A percentile compares a stretch with the other conserved stretches of the same genome.
phyloP scores from a whole-genome alignment of 2,888 invertebrate species.

The Drosophila nigricruria region DNA sequence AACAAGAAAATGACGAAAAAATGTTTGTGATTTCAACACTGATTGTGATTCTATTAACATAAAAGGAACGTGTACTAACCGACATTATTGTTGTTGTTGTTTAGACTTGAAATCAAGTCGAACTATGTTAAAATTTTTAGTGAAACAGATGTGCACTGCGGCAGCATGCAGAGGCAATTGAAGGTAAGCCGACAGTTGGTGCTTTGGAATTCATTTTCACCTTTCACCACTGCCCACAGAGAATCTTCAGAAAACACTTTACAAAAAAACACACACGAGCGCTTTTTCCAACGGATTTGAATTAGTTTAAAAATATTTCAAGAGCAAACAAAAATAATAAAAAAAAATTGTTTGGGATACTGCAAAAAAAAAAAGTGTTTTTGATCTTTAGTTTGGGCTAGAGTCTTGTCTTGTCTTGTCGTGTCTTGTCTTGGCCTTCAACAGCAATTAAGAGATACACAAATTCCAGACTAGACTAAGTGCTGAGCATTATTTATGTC shows the following conservation, averaged over 20 bases:
- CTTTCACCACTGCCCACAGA: background rate
- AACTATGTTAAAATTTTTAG: too few relatives aligned
- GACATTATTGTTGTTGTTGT: too few relatives aligned
- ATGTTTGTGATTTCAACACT: too few relatives aligned
- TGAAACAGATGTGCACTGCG: too few relatives aligned
- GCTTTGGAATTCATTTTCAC: background rate
- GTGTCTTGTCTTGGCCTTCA: background rate
- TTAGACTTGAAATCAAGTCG: too few relatives aligned
- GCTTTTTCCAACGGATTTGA: background rate
- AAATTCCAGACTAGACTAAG: conserved; percentile 46
- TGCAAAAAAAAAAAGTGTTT: background rate
- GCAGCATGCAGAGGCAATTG: too few relatives aligned
- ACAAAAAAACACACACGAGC: too few relatives aligned
- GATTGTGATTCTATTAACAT: too few relatives aligned
- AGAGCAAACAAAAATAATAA: background rate
- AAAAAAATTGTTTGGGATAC: background rate
- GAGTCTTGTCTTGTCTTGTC: too few relatives aligned
- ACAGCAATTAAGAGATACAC: conserved; percentile 60
- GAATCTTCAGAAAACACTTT: background rate
- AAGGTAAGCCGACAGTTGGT: too few relatives aligned
- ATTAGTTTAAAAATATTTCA: background rate
- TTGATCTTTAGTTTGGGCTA: background rate
- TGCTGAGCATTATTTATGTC: conserved; percentile 69
- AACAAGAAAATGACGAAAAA: too few relatives aligned
- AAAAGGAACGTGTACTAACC: too few relatives aligned